Evolutionary conservation across 2,888 invertebrate species (phyloP), one percentile per base, ranked within the genome.

Genomic region (Fragum fragum): DNA sequence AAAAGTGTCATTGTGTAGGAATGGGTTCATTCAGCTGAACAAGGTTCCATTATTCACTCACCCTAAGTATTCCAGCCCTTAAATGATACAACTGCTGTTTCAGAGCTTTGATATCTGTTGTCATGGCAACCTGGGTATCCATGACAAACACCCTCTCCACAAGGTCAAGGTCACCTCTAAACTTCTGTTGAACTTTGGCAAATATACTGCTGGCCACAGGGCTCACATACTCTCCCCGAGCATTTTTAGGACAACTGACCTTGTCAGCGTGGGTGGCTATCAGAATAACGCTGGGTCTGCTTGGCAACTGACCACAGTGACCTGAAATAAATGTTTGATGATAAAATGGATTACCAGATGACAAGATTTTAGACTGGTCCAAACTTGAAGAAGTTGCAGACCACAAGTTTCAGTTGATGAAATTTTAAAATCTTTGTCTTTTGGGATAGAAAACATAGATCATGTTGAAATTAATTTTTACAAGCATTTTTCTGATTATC

Each of bases 191-290:
- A 87, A 93, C 95, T 90, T 93, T 93, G 78, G 95, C 94, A 68
- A 96, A 93, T 59, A 95, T 91, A 11, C 93, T 95, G 81, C 95
- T 95, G 18, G 95, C 95, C 85, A 96, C 96, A 6, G 95, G 95
- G 87, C 95, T 95, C n/a, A 95, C 93, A 93, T 95, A 96, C 87
- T 96, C 96, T 28, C 96, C 96, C 71, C 95, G 94, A 66, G 95
- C 94, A 68, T 95, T 95, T 89, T 95, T 95, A 14, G 95, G 94
- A 61, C 96, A 95, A 63, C 95, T 95, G 21, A 94, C 93, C 88
- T 87, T 94, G 85, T 96, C 96, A 1, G 96, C 96, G 90, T 96
- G 96, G 0, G 96, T 96, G 6, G 96, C 96, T 2, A 96, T 95
- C 55, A 97, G 93, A 14, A 96, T 93, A n/a, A 96, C 95, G 73